These are phyloP conservation scores for Drosophila takahashii DNA, from an alignment of 1,140 invertebrate genomes.

Conservation along the genomic window DNA sequence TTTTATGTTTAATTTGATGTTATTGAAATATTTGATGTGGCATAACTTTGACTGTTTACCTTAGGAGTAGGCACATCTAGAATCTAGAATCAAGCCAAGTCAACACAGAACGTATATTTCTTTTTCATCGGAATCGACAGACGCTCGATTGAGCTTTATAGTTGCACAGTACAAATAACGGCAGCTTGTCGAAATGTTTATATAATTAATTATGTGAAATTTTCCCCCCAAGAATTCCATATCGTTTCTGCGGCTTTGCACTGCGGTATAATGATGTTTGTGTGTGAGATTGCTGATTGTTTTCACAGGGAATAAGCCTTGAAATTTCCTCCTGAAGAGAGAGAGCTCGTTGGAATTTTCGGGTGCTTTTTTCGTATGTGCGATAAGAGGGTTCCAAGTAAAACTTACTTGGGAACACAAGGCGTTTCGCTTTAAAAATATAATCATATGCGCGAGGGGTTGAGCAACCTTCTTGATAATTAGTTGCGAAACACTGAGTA, in stretches of 20 bases:
- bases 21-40: conserved; percentile 67
- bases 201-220: conserved; percentile 48
- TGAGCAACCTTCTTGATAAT: neutral
- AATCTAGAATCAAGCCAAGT: conserved; percentile 8
- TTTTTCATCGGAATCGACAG: conserved; percentile 31
- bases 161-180: conserved; percentile 35
- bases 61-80: neutral
- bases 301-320: neutral
- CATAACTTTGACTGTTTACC: conserved; percentile 46
- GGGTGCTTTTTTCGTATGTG: neutral
- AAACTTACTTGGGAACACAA: neutral
- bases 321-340: conserved; percentile 1
- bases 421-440: neutral
- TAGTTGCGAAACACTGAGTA: neutral
- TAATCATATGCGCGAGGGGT: neutral
- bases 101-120: too few species aligned
- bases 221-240: conserved; percentile 29
- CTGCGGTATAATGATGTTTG: neutral
- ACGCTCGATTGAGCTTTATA: conserved; percentile 44
- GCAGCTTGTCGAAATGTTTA: conserved; percentile 28
- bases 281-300: conserved; percentile 1
- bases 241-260: conserved; percentile 33
- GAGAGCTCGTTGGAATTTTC: neutral
- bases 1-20: conserved; percentile 60
- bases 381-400: neutral